Conservation (phyloP, 2,113 vertebrate species). For the Lepus europaeus region DNA sequence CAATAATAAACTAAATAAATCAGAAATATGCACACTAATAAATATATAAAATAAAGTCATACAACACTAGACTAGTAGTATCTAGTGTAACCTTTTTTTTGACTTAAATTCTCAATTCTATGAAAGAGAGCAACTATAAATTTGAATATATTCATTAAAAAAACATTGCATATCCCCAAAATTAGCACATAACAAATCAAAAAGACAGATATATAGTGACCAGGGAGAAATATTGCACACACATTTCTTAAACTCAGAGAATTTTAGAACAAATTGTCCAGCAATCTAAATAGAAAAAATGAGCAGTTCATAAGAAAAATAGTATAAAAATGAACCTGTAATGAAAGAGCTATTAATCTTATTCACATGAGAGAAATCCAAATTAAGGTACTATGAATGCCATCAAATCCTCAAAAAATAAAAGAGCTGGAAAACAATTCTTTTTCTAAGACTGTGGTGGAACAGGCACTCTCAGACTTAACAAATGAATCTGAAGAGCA, state of each 20-base stretch:
- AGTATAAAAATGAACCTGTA: not conserved
- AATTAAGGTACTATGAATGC: not conserved
- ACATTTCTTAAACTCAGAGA: not conserved
- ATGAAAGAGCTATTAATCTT: not conserved
- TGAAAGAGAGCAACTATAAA: not conserved
- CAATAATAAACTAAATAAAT: not conserved
- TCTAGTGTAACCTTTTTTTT: not conserved
- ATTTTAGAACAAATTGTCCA: not conserved
- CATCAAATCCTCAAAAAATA: not conserved
- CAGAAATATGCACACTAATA: not conserved
- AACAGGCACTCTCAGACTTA: not conserved
- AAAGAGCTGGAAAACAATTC: not conserved
- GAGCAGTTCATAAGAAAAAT: not conserved
- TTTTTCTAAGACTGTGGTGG: not conserved
- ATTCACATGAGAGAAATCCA: not conserved
- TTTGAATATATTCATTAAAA: not conserved
- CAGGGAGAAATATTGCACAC: not conserved
- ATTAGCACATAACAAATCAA: not conserved
- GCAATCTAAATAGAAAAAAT: not conserved
- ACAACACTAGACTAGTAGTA: not conserved
- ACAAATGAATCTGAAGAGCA: too few relatives aligned
- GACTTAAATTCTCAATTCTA: not conserved
- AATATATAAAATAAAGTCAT: not conserved
- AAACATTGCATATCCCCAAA: not conserved
- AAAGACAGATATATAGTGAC: not conserved